phyloP scores from a whole-genome alignment of 2,888 invertebrate genomes.

The Mimas tiliae region DNA sequence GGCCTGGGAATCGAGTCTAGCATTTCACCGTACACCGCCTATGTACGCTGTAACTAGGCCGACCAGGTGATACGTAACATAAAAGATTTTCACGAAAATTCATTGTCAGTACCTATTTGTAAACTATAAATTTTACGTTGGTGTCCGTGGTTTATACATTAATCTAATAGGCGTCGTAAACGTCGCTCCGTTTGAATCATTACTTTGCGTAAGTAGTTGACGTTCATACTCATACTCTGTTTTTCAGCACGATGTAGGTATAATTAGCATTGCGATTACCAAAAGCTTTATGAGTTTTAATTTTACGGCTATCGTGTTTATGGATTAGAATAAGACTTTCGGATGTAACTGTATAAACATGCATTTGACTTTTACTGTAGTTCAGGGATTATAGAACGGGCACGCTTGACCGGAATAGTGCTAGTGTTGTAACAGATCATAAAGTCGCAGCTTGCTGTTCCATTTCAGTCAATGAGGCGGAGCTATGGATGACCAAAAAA shows the following conservation, averaged over 20 bases:
- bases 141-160: slow-evolving; percentile 14
- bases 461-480: too few relatives aligned
- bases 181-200: slow-evolving; percentile 13
- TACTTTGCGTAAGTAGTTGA: slow-evolving; percentile 15
- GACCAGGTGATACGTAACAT: not conserved
- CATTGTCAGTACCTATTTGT: not conserved
- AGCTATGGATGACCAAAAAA: too few relatives aligned
- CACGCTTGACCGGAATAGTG: too few relatives aligned
- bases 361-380: not conserved
- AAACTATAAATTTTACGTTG: not conserved
- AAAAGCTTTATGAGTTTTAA: not conserved
- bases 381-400: not conserved
- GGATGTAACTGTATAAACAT: not conserved
- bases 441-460: too few relatives aligned
- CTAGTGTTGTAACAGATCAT: too few relatives aligned
- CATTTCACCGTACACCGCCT: not conserved
- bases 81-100: not conserved
- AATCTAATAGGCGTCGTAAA: slow-evolving; percentile 20
- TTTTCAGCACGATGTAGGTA: not conserved
- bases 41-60: not conserved
- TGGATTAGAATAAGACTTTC: not conserved
- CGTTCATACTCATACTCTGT: not conserved
- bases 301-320: not conserved
- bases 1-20: not conserved
- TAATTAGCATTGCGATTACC: not conserved